Percentiles rank a stretch among this genome's conserved stretches.
These are phyloP conservation scores for Cyprinodon diabolis DNA, from an alignment of 2,797 vertebrate genomes.

Conservation along the genomic window DNA sequence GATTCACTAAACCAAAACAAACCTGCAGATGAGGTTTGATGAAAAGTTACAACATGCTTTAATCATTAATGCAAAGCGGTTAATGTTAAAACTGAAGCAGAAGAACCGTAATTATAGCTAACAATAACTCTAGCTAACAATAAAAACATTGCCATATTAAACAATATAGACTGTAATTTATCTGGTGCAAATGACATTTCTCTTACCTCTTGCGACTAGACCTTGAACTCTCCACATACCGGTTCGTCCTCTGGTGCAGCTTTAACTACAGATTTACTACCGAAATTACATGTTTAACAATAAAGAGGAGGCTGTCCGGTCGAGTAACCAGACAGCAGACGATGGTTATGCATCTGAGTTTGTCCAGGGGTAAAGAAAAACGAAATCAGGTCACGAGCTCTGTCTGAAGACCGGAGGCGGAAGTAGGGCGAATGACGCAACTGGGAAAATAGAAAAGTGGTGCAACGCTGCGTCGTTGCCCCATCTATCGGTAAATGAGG, in stretches of 20 bases:
- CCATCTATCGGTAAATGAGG: neutral
- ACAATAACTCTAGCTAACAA: no score
- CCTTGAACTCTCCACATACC: constrained; percentile 80
- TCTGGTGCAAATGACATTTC: neutral
- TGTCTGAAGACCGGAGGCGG: constrained; percentile 15
- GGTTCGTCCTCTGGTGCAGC: constrained; percentile 14
- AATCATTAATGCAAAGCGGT: neutral
- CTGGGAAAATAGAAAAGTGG: neutral
- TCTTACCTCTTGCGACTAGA: constrained; percentile 78
- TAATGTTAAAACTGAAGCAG: neutral
- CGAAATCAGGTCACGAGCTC: constrained; percentile 45
- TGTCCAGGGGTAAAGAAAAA: neutral
- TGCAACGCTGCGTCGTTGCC: neutral
- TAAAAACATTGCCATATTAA: neutral
- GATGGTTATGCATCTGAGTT: accelerated
- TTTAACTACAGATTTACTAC: constrained; percentile 1
- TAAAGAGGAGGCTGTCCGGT: neutral
- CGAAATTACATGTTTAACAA: constrained; percentile 19
- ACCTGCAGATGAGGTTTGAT: neutral
- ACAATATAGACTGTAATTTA: neutral
- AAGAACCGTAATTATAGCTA: neutral
- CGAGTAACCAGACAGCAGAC: accelerated
- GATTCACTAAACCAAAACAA: constrained; percentile 36
- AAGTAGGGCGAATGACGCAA: constrained; percentile 44
- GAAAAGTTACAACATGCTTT: neutral